Base-by-base conservation (phyloP, 1,140 invertebrate species). In the Drosophila aff. region DNA sequence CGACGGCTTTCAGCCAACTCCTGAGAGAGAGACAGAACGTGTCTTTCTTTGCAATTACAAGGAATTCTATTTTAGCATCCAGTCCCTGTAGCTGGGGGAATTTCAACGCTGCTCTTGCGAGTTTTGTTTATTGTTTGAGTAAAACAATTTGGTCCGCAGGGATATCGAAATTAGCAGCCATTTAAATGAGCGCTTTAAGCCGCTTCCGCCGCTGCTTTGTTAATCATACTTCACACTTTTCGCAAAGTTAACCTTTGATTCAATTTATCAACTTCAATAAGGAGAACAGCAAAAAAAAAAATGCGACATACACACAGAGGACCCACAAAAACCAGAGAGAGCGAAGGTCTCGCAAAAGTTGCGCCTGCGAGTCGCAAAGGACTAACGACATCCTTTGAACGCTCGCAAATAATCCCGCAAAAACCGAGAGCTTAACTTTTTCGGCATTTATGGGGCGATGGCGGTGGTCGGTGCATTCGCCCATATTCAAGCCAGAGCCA, bases 351-450 rank as follows among this genome's bases (percentile, higher is more conserved):
- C 28, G 58, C 41, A 52, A 78, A 79, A 78, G 76, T 79, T 79
- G 76, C 75, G 67, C 71, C 66, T 82, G 79, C 52, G 64, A 77
- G 55, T 68, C 66, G 67, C 47, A 67, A 82, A 87, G 78, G 64
- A 71, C 62, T 77, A 76, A 76, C 77, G 68, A 81, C 81, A 87
- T 87, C 84, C 84, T 87, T 87, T 90, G 78, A 69, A 81, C 82
- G 76, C 85, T 84, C 55, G 63, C 65, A 81, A 89, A 87, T 89
- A 90, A 90, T 90, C 81, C 84, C 84, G 69, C 85, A 89, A 87
- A 78, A 87, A 87, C 84, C 84, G 57, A 76, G 77, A 62, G 84
- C 85, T 87, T 87, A 87, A 87, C 84, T 87, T 87, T 89, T 87
- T 89, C 55, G 78, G 66, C 80, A 82, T 77, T 87, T 89, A 83